Evolutionary conservation across 1,140 invertebrate genomes (phyloP), one percentile per base, ranked within the genome.

Genomic region (Zaprionus africanus): DNA sequence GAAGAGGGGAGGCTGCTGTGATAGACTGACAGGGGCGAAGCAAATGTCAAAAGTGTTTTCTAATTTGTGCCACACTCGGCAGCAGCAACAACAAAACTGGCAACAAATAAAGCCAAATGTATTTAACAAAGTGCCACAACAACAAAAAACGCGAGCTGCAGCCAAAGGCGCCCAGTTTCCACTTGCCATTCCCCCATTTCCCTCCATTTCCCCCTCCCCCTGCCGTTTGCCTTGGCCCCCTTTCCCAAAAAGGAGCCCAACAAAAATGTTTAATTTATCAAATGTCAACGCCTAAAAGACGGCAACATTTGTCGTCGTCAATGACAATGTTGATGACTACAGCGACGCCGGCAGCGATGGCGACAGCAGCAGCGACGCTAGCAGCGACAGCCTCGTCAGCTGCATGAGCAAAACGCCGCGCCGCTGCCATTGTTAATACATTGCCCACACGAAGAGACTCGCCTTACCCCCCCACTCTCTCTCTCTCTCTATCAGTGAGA

Each of bases 241-340:
- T 38, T 64, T 46, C 62, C 34, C 74, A 67, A 79, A 68, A 63
- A 62, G 46, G 58, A 63, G 57, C 60, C 62, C 64, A 64, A 73
- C 83, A 88, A 88, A 88, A 87, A 87, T 87, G 84, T 87, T 87
- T 87, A 87, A 87, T 87, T 87, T 87, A 87, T 87, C 83, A 87
- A 87, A 88, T 87, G 83, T 87, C 83, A 87, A 88, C 83, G 83
- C 83, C 83, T 88, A 88, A 87, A 83, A 87, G 83, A 85, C 84
- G 83, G 84, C 84, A 87, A 88, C 83, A 87, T 87, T 87, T 87
- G 83, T 87, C 84, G 83, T 87, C 84, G 83, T 87, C 83, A 87
- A 87, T 87, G 84, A 87, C 83, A 87, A 87, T 88, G 83, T 79
- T 86, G 83, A 87, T 80, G 83, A 75, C 80, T 76, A 60, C 6